A percentile compares a stretch with the other conserved stretches of the same genome.
Conservation (phyloP, 2,888 invertebrate genomes). For the Poecilobothrus nobilitatus region DNA sequence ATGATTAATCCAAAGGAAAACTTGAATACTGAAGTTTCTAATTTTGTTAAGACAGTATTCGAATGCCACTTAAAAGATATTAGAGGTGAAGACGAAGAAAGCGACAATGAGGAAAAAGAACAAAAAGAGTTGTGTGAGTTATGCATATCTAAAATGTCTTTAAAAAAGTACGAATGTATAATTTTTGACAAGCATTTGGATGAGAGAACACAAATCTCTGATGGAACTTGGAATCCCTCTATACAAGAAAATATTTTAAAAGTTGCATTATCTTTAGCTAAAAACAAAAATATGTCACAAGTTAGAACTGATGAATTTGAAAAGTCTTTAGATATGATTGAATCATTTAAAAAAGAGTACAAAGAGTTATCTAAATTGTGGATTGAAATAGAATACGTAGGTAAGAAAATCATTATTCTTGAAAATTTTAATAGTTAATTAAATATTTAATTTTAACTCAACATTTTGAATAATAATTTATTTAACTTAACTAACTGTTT, state of each 20-base stretch:
- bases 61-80: slow-evolving; percentile 39
- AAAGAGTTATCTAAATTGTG: slow-evolving; percentile 41
- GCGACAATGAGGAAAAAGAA: slow-evolving; percentile 17
- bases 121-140: slow-evolving; percentile 36
- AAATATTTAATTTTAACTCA: no score
- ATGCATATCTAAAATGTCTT: slow-evolving; percentile 42
- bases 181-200: slow-evolving; percentile 48
- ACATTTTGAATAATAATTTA: no score
- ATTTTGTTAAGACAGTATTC: slow-evolving; percentile 33
- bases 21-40: slow-evolving; percentile 24
- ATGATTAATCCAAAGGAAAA: slow-evolving; percentile 26
- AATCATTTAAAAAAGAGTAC: slow-evolving; percentile 57
- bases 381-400: slow-evolving; percentile 41
- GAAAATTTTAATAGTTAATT: no score
- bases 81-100: slow-evolving; percentile 26
- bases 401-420: background rate
- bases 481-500: no score
- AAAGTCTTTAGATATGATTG: slow-evolving; percentile 50
- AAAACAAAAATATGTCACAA: slow-evolving; percentile 34
- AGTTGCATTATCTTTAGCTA: slow-evolving; percentile 43
- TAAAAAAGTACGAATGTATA: slow-evolving; percentile 48
- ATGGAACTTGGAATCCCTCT: slow-evolving; percentile 56
- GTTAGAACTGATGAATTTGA: slow-evolving; percentile 46
- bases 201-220: slow-evolving; percentile 34
- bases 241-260: slow-evolving; percentile 51